Evolutionary conservation across 2,797 vertebrate species (phyloP).

Genomic region (Sciaenops ocellatus): DNA sequence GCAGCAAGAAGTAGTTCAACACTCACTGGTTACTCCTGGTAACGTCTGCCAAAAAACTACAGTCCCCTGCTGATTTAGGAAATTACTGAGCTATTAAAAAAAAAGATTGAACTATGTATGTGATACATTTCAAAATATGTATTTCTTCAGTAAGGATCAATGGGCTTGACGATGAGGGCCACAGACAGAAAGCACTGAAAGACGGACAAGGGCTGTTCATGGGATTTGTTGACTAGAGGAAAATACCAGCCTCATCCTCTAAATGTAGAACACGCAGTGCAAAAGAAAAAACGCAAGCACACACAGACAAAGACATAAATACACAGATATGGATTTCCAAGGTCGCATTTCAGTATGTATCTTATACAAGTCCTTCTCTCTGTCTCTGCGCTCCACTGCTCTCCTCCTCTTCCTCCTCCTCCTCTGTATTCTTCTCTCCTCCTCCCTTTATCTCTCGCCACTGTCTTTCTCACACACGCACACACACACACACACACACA

Average conservation of each 20-base stretch:
- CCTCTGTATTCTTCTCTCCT: constrained; percentile 73
- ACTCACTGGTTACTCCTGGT: no score
- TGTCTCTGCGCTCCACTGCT: constrained; percentile 64
- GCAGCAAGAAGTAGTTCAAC: neutral
- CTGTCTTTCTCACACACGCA: constrained; percentile 52
- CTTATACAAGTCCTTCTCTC: constrained; percentile 70
- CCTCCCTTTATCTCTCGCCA: constrained; percentile 61
- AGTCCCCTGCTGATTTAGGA: neutral
- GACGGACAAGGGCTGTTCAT: neutral
- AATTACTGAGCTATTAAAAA: no score
- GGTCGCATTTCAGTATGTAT: constrained; percentile 70
- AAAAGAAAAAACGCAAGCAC: neutral
- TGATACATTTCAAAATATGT: neutral
- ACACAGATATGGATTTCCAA: constrained; percentile 69
- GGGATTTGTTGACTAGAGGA: neutral
- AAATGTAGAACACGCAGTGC: constrained; percentile 12
- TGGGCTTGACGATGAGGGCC: neutral
- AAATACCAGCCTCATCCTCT: neutral
- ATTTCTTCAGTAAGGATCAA: neutral
- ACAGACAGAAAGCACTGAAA: neutral
- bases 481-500: neutral
- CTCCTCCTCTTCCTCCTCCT: constrained; percentile 59
- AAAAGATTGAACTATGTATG: neutral
- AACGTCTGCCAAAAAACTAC: neutral
- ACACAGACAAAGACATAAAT: constrained; percentile 22